A percentile compares a stretch with the other conserved stretches of the same genome.
phyloP scores from a whole-genome alignment of 2,888 invertebrate species.

The Prosopocoilus inquinatus region DNA sequence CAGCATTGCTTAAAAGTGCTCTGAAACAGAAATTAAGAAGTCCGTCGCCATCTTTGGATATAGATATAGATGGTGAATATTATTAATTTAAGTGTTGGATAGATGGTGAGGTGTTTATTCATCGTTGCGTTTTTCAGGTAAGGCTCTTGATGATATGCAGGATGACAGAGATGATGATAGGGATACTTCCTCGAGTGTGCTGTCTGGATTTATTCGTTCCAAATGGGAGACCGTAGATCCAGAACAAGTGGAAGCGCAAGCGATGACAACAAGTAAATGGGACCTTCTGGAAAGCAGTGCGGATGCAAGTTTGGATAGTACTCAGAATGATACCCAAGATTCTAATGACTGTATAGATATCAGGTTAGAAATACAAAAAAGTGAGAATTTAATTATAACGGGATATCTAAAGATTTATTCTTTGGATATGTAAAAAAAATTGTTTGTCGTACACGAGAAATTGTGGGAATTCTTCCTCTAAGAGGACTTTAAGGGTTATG shows the following conservation, averaged over 20 bases:
- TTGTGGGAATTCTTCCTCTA: no score
- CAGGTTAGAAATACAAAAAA: constrained; percentile 33
- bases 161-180: constrained; percentile 34
- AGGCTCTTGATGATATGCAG: constrained; percentile 39
- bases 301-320: constrained; percentile 48
- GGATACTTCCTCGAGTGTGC: constrained; percentile 44
- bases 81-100: constrained; percentile 4
- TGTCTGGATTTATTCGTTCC: constrained; percentile 81
- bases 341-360: constrained; percentile 47
- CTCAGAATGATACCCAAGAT: constrained; percentile 44
- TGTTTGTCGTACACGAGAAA: no score
- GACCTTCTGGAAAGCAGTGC: constrained; percentile 65
- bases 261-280: constrained; percentile 88
- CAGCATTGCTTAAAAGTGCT: constrained; percentile 73
- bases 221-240: constrained; percentile 98
- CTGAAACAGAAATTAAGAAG: constrained; percentile 53
- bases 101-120: not conserved
- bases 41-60: constrained; percentile 43
- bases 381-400: not conserved
- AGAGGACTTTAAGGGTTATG: no score
- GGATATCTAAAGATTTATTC: no score
- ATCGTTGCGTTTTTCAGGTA: constrained; percentile 27
- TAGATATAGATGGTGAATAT: constrained; percentile 67
- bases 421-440: no score
- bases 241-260: constrained; percentile 74